Evolutionary conservation across 2,113 vertebrate species (phyloP).

Genomic region (Rynchops niger): DNA sequence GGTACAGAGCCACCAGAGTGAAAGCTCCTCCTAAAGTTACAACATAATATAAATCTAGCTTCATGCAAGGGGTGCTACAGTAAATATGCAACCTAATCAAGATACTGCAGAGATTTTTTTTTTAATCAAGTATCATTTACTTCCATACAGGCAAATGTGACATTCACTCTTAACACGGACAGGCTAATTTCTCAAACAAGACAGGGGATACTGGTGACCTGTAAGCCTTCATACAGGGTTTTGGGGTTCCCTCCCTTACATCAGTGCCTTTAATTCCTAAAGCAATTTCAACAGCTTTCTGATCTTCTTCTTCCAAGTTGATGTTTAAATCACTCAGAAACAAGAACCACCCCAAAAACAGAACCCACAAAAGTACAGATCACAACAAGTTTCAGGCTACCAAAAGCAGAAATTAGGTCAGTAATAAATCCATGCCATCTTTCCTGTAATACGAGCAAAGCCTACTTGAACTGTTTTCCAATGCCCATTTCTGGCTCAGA

Average conservation of each 20-base stretch:
- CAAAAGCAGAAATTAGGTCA: background rate
- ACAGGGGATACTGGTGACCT: background rate
- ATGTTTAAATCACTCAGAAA: background rate
- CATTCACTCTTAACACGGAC: background rate
- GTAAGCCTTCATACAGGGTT: background rate
- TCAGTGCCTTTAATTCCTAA: background rate
- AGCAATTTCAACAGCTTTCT: background rate
- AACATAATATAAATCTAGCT: background rate
- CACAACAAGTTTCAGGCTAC: background rate
- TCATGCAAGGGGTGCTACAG: background rate
- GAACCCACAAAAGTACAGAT: background rate
- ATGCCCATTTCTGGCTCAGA: background rate
- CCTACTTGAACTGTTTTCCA: background rate
- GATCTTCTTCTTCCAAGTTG: background rate
- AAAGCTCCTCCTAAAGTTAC: background rate
- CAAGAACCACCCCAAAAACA: background rate
- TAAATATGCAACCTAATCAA: background rate
- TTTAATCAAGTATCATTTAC: background rate
- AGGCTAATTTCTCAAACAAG: background rate
- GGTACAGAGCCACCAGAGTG: background rate
- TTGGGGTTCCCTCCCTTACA: background rate
- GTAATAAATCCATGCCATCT: background rate
- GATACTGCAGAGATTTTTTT: background rate
- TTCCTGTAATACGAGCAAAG: background rate
- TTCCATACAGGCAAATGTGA: background rate